Base-by-base conservation (phyloP, 2,888 invertebrate genomes). In the Serripes groenlandicus region DNA sequence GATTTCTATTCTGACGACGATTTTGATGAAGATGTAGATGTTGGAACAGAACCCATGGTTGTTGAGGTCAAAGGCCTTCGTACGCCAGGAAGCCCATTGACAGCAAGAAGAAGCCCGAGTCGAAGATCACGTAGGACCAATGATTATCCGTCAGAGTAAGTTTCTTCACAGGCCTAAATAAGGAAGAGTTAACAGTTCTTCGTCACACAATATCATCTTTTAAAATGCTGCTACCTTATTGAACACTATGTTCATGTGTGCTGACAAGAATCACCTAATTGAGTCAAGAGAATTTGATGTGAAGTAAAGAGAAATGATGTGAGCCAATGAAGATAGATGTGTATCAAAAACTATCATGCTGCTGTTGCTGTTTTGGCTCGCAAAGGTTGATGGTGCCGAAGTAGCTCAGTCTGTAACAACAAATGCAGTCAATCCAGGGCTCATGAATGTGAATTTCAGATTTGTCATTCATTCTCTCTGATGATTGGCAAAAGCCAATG, bases 41-140 rank as follows among this genome's bases (percentile, higher is more conserved):
- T 62, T 15, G 77, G 70, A 7, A 21, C 78, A 28, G 83, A 82
- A 21, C 83, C 83, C 18, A 82, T 86, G 42, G 82, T 86, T 35
- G 78, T 86, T n/a, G 83, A 83, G 73, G 80, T 86, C 37, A 83
- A 54, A 68, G 78, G 86, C 54, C 72, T 34, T 30, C 83, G 83
- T 7, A 81, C 75, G 1, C 52, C 72, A 28, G 49, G 71, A 11
- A 86, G 86, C 42, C 86, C 86, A 0, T 78, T 83, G 2, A 75
- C 83, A 4, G 82, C 83, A 18, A 30, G 82, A 7, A 37, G 82
- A 66, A 81, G 79, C 62, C 78, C 85, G 11, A 76, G 71, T n/a
- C 54, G 69, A 15, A 35, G 69, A 11, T n/a, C 32, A 3, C 34
- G 42, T 30, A 21, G 54, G 26, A 18, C 32, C 49, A 69, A 74